These are phyloP conservation scores for Ochotona princeps DNA, from an alignment of 2,113 vertebrate species.

Conservation along the genomic window DNA sequence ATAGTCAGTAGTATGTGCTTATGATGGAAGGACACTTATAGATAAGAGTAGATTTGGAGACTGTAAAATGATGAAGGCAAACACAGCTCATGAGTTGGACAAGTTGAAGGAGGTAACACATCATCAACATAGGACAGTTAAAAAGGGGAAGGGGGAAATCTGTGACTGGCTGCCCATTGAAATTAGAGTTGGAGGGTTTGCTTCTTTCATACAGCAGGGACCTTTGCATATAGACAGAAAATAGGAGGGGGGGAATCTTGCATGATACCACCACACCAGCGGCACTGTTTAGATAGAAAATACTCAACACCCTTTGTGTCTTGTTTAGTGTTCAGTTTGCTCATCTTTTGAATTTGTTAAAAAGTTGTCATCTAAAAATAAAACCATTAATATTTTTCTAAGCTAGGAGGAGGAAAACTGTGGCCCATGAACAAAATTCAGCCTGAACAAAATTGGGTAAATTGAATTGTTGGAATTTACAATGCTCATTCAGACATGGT, in stretches of 20 bases:
- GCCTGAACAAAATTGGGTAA: background rate
- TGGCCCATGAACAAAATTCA: background rate
- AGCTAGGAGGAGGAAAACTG: background rate
- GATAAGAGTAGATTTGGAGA: background rate
- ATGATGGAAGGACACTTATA: constrained; percentile 27
- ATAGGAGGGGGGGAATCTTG: no score
- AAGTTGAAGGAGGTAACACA: background rate
- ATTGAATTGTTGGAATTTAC: background rate
- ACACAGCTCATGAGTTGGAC: background rate
- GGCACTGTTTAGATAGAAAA: background rate
- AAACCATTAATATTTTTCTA: background rate
- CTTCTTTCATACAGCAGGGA: background rate
- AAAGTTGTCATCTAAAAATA: background rate
- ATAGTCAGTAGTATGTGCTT: background rate
- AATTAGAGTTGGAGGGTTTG: background rate
- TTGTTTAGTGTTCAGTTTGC: background rate
- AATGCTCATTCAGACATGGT: background rate
- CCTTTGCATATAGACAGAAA: background rate
- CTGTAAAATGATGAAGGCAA: background rate
- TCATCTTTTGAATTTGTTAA: background rate
- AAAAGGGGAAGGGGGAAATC: background rate
- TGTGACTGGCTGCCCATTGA: background rate
- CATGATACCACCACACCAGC: no score
- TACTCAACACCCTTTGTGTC: background rate
- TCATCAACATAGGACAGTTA: background rate